Percentiles rank a stretch among this genome's conserved stretches.
These are phyloP conservation scores for Quiscalus mexicanus DNA, from an alignment of 2,113 vertebrate species.

Conservation along the genomic window DNA sequence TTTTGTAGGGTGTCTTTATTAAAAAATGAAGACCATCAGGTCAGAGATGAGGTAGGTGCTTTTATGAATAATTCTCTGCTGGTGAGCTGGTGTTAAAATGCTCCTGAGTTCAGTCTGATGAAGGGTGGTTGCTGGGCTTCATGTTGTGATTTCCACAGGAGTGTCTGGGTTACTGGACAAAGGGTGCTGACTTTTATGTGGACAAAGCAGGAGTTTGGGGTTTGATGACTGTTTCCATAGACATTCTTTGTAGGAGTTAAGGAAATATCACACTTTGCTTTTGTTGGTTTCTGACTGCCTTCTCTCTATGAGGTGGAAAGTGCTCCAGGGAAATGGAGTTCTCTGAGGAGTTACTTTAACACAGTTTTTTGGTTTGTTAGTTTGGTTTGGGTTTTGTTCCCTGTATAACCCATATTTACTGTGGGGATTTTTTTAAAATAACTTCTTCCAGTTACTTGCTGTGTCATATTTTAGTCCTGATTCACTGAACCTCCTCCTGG, in stretches of 20 bases:
- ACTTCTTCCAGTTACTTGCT: background rate
- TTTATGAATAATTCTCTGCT: background rate
- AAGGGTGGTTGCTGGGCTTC: background rate
- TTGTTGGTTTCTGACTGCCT: background rate
- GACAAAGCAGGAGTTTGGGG: background rate
- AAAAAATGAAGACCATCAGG: background rate
- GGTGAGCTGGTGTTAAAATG: background rate
- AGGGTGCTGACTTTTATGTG: background rate
- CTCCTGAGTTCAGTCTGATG: background rate
- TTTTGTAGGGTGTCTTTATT: background rate
- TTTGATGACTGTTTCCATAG: background rate
- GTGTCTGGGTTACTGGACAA: background rate
- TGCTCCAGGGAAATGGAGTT: background rate
- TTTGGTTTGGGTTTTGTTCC: background rate
- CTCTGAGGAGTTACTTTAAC: background rate
- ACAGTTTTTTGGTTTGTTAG: fast-evolving
- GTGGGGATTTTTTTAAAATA: background rate
- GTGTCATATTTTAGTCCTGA: background rate
- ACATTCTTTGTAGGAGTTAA: background rate
- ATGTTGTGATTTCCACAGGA: background rate
- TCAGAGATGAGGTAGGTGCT: background rate
- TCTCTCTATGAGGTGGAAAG: background rate
- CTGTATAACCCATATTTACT: background rate
- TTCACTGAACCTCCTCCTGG: background rate
- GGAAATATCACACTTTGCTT: background rate